Base-by-base conservation (phyloP, 2,113 vertebrate species). In the Platanista minor region DNA sequence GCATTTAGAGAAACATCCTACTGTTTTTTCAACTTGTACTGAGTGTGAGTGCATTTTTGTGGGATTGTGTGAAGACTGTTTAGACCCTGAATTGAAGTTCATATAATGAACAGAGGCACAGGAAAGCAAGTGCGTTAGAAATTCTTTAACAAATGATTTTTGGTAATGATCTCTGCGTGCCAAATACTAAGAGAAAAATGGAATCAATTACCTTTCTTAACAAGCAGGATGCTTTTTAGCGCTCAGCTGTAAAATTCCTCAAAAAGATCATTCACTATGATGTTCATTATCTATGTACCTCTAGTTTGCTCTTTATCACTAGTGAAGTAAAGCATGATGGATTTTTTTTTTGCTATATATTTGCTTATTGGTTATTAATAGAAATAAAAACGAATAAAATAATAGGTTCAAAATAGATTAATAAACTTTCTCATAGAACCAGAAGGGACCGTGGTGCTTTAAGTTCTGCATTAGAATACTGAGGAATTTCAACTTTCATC, bases 1-100 rank as follows among this genome's bases (percentile, higher is more conserved):
- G 67, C 43, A 29, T 95, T 96, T 94, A 91, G 85, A 94, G 61
- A 96, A 98, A 89, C 27, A 66, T 8, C 36, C 27, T 41, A 59
- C 21, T 74, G 72, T 90, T 96, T 94, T 95, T 87, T 21, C 43
- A 88, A n/a, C 12, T 67, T 78, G 78, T 17, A 52, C 66, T 57
- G 41, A 82, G 27, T 39, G 20, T 78, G 46, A 52, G 46, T 41
- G 66, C 18, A 39, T 94, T 91, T 87, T 52, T 71, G 64, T n/a
- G 71, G 71, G 10, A 74, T 29, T 61, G 25, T 96, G 10, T 64
- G 36, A 82, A 78, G 77, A 86, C 11, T 64, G 14, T 92, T 93
- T 43, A 61, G 41, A 64, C 25, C 14, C 39, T 87, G 67, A 91
- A 49, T 66, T 91, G 90, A 92, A 91, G 57, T 83, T 64, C 36